These are phyloP conservation scores for Cherax quadricarinatus DNA, from an alignment of 1,140 invertebrate genomes.

Conservation along the genomic window DNA sequence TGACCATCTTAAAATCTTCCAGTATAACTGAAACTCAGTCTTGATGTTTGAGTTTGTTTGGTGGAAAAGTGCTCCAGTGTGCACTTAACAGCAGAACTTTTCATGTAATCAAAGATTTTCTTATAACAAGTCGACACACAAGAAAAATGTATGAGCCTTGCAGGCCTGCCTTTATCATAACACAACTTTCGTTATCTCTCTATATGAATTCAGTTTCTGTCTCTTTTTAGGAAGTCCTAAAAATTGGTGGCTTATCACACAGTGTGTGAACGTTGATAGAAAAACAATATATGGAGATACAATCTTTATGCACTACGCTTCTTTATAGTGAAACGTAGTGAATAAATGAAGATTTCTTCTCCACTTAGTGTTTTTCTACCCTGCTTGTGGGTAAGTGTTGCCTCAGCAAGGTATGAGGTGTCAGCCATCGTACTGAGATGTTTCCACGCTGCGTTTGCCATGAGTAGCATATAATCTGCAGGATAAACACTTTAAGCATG, in stretches of 20 bases:
- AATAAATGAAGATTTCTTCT: too few relatives aligned
- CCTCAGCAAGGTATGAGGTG: neutral
- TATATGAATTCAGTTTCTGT: neutral
- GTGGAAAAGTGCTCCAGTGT: neutral
- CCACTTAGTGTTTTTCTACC: too few relatives aligned
- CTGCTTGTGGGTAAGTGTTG: too few relatives aligned
- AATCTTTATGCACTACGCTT: too few relatives aligned
- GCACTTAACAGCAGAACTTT: neutral
- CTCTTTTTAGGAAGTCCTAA: neutral
- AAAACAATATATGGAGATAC: too few relatives aligned
- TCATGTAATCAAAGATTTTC: neutral
- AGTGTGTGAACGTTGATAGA: neutral
- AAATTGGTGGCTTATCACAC: neutral
- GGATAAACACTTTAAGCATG: slow-evolving; percentile 7
- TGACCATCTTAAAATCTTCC: too few relatives aligned
- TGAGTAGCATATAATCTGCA: neutral
- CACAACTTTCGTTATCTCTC: neutral
- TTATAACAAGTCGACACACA: neutral
- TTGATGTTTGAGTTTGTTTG: too few relatives aligned
- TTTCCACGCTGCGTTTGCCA: neutral
- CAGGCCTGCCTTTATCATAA: neutral
- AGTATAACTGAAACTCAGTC: too few relatives aligned
- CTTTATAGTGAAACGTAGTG: too few relatives aligned
- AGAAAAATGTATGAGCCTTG: neutral
- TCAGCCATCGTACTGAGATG: neutral